Conservation (phyloP, 2,888 invertebrate species). For the Polyploca ridens region DNA sequence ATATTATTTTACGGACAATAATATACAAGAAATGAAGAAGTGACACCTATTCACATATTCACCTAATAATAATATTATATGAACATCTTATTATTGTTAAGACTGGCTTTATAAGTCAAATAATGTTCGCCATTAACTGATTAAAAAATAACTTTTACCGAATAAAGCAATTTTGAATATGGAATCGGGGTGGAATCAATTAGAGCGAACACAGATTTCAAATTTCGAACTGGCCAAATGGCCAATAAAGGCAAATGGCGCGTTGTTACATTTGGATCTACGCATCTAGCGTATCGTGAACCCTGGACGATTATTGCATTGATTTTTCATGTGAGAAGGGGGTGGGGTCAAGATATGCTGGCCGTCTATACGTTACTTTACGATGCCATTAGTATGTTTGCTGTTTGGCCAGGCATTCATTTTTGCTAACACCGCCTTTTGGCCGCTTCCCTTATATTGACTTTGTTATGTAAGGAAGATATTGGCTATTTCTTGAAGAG, state of each 20-base stretch:
- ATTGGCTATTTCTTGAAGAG: not conserved
- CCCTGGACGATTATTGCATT: slow-evolving; percentile 27
- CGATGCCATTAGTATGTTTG: slow-evolving; percentile 73
- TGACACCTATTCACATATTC: too few relatives aligned
- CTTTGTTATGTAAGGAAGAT: slow-evolving; percentile 13
- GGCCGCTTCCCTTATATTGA: slow-evolving; percentile 49
- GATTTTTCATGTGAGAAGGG: slow-evolving; percentile 17
- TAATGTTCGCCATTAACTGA: not conserved
- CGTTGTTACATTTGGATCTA: slow-evolving; percentile 60
- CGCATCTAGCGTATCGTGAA: slow-evolving; percentile 52
- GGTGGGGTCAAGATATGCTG: slow-evolving; percentile 46
- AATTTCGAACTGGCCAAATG: slow-evolving; percentile 69
- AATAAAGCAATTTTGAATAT: slow-evolving; percentile 53
- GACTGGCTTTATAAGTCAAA: not conserved
- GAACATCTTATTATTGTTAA: too few relatives aligned
- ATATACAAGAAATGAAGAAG: too few relatives aligned
- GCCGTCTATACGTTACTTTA: slow-evolving; percentile 58
- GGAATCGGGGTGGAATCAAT: slow-evolving; percentile 66
- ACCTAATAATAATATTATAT: not conserved
- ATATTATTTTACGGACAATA: too few relatives aligned
- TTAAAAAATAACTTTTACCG: slow-evolving; percentile 31
- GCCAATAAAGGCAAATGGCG: slow-evolving; percentile 77
- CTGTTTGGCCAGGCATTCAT: slow-evolving; percentile 59
- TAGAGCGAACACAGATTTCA: slow-evolving; percentile 67
- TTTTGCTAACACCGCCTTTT: slow-evolving; percentile 61